phyloP scores from a whole-genome alignment of 2,888 invertebrate species.

The Yponomeuta evonymella region DNA sequence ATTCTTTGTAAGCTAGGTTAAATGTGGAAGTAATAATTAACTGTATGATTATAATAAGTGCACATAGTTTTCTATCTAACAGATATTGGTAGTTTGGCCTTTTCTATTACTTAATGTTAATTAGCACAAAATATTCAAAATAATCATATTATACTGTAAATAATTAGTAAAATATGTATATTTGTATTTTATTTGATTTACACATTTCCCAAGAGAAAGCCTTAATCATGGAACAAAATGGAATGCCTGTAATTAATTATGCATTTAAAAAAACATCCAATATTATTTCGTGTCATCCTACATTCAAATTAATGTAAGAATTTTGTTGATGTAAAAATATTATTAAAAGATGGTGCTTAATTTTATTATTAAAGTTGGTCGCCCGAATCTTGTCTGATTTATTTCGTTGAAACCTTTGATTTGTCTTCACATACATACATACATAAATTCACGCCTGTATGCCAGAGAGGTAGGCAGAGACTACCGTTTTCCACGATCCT shows the following conservation, averaged over 20 bases:
- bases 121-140: not conserved
- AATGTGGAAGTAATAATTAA: constrained; percentile 1
- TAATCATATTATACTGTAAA: not conserved
- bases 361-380: constrained; percentile 22
- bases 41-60: not conserved
- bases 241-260: not conserved
- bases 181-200: not conserved
- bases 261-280: not conserved
- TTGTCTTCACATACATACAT: not conserved
- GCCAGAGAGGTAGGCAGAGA: too few species aligned
- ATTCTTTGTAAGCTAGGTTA: not conserved
- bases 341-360: constrained; percentile 21
- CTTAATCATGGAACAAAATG: not conserved
- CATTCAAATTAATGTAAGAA: not conserved
- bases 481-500: too few species aligned
- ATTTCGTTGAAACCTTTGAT: not conserved
- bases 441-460: too few species aligned
- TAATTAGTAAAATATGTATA: not conserved
- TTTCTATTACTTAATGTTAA: not conserved
- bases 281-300: not conserved
- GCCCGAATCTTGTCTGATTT: constrained; percentile 14
- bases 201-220: not conserved
- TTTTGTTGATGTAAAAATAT: constrained; percentile 9
- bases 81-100: not conserved
- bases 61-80: not conserved